These are phyloP conservation scores for Oegoconia quadripuncta DNA, from an alignment of 2,888 invertebrate genomes.

Conservation along the genomic window DNA sequence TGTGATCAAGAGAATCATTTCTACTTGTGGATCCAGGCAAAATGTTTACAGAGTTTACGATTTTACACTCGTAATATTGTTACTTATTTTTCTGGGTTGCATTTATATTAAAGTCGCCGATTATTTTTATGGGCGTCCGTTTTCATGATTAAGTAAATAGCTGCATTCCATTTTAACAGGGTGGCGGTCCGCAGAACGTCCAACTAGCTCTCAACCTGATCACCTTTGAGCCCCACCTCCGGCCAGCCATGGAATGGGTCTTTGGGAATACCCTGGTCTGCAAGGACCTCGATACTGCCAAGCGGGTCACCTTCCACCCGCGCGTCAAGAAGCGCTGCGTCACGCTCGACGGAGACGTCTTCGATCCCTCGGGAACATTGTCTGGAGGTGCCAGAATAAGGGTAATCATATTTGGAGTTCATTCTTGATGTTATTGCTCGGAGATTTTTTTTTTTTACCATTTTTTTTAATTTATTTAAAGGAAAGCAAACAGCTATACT, in stretches of 20 bases:
- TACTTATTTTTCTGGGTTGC: too few species aligned
- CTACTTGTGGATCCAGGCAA: too few species aligned
- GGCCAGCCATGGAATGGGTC: conserved; percentile 91
- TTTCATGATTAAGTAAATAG: not conserved
- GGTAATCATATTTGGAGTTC: too few species aligned
- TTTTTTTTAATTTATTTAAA: too few species aligned
- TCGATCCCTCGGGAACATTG: conserved; percentile 93
- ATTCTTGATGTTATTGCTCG: too few species aligned
- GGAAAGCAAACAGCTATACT: too few species aligned
- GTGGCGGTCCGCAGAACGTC: conserved; percentile 87
- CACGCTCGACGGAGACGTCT: conserved; percentile 94
- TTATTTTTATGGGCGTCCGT: too few species aligned
- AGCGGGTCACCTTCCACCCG: conserved; percentile 88
- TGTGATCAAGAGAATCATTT: too few species aligned
- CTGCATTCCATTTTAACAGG: conserved; percentile 31
- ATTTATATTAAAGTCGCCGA: too few species aligned
- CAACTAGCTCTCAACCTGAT: conserved; percentile 89
- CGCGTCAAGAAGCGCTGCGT: conserved; percentile 85
- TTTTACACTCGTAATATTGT: too few species aligned
- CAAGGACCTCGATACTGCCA: conserved; percentile 88
- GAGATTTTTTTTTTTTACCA: too few species aligned
- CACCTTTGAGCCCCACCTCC: conserved; percentile 81
- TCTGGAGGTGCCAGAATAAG: conserved; percentile 89
- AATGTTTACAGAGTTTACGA: too few species aligned
- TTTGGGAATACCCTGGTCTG: conserved; percentile 94